Percentiles rank a stretch among this genome's conserved stretches.
These are phyloP conservation scores for Tachina grossa DNA, from an alignment of 2,888 invertebrate species.

Conservation along the genomic window DNA sequence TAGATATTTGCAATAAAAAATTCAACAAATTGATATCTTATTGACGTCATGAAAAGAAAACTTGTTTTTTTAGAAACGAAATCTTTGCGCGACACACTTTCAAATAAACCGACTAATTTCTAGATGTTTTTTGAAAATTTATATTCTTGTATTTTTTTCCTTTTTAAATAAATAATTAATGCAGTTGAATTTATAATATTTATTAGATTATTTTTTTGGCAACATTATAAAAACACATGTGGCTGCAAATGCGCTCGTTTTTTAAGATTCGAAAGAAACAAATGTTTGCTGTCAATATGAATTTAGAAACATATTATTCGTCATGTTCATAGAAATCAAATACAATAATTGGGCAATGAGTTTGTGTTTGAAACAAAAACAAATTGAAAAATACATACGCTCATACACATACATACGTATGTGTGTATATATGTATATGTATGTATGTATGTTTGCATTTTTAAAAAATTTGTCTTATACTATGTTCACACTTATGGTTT, in stretches of 20 bases:
- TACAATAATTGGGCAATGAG: no score
- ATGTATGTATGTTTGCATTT: no score
- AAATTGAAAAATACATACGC: background rate
- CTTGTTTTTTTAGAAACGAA: background rate
- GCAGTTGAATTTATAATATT: slow-evolving; percentile 15
- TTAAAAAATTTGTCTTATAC: no score
- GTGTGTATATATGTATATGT: no score
- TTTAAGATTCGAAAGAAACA: slow-evolving; percentile 7
- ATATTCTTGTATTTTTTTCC: background rate
- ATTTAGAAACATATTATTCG: slow-evolving; percentile 19
- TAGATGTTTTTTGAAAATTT: background rate
- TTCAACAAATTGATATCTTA: slow-evolving; percentile 2
- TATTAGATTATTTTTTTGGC: slow-evolving; percentile 49
- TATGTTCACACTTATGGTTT: no score
- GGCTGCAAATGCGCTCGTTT: slow-evolving; percentile 1
- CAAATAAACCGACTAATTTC: background rate
- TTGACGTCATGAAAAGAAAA: slow-evolving; percentile 50
- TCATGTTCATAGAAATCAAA: background rate
- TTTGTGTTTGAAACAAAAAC: background rate
- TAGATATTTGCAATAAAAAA: slow-evolving; percentile 18
- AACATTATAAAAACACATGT: slow-evolving; percentile 29
- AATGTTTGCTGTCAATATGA: slow-evolving; percentile 46
- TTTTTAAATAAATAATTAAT: slow-evolving; percentile 13
- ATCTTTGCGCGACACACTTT: slow-evolving; percentile 11
- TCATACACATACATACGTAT: no score